Evolutionary conservation across 2,888 invertebrate species (phyloP), one percentile per base, ranked within the genome.

Genomic region (Nomada flava): DNA sequence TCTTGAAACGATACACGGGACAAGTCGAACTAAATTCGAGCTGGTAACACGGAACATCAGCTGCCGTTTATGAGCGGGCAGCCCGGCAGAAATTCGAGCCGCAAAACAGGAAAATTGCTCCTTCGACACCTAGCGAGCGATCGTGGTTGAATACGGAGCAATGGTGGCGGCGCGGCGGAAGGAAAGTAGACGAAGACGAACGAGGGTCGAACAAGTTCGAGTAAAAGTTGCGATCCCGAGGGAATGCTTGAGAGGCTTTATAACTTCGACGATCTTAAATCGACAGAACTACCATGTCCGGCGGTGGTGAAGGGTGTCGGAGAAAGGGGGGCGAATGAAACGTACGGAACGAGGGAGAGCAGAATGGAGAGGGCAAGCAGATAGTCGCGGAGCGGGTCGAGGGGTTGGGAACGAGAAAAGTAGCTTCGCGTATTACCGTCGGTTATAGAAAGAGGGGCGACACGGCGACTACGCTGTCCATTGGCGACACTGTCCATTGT

Each of bases 221-320:
- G 78, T 62, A 79, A 89, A 90, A 90, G 87, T 90, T 90, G 81
- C 72, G 73, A 82, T 84, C 86, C 86, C 90, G 63, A 53, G 88
- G 89, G 89, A 89, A 88, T 82, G 85, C 87, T 89, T 85, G 84
- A 87, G 86, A 89, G 88, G 89, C 89, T 89, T 89, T 89, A 89
- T 86, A 90, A 90, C 90, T 90, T 89, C 85, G 89, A 88, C 90
- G 87, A 89, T 86, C 90, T 90, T 87, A 90, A 90, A 90, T 90
- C 88, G 89, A 82, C 87, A 78, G 86, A 87, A 86, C 87, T 85
- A 86, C 85, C 83, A 70, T 81, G 87, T 83, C 75, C 81, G 75
- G 74, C 73, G 74, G 69, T 76, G 76, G 74, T 69, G 77, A 76
- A 57, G 72, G 64, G 80, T 57, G 68, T 70, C 68, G 65, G 73